phyloP scores from a whole-genome alignment of 2,797 vertebrate species.

The Ctenopoma multispine region DNA sequence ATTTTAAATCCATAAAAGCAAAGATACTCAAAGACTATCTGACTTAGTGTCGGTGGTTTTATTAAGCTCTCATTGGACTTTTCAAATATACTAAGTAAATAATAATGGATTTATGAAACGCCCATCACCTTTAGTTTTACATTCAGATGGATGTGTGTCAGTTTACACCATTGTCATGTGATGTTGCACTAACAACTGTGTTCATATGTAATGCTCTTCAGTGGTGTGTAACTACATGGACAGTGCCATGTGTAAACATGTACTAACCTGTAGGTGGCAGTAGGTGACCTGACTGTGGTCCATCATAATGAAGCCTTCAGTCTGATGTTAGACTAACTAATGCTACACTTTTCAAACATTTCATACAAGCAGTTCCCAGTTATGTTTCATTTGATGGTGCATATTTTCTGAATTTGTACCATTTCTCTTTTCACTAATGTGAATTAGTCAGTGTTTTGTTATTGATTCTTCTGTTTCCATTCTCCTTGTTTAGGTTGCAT shows the following conservation, averaged over 20 bases:
- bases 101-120: neutral
- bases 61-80: slow-evolving; percentile 3
- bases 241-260: slow-evolving; percentile 9
- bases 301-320: neutral
- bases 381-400: neutral
- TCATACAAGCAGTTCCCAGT: slow-evolving; percentile 14
- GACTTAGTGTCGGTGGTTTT: neutral
- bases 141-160: neutral
- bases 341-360: slow-evolving; percentile 41
- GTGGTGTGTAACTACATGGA: slow-evolving; percentile 15
- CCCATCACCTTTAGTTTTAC: neutral
- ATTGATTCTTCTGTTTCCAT: slow-evolving; percentile 9
- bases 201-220: slow-evolving; percentile 3
- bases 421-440: slow-evolving; percentile 14
- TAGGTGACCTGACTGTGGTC: slow-evolving; percentile 6
- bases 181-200: slow-evolving; percentile 22
- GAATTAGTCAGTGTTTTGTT: neutral
- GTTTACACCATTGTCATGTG: neutral
- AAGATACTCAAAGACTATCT: neutral
- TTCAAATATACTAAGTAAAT: neutral
- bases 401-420: slow-evolving; percentile 3
- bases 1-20: neutral
- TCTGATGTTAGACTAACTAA: slow-evolving; percentile 8
- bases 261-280: slow-evolving; percentile 59
- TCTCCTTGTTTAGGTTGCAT: slow-evolving; percentile 6